phyloP scores from a whole-genome alignment of 1,140 invertebrate species.

The Dendroctonus valens region DNA sequence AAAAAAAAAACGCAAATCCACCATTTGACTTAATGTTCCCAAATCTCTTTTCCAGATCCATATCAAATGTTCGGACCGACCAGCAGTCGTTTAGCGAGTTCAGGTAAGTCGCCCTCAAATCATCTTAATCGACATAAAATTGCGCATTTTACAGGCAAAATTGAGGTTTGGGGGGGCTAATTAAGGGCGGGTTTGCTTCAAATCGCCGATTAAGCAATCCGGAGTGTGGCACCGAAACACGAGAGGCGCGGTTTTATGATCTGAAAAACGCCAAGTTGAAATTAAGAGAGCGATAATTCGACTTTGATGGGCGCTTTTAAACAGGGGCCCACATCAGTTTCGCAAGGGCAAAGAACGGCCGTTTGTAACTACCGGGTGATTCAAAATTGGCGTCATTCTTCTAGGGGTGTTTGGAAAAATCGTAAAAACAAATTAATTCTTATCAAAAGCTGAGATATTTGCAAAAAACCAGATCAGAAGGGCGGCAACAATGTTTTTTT shows the following conservation, averaged over 20 bases:
- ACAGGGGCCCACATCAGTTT: no score
- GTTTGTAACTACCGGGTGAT: no score
- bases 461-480: no score
- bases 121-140: slow-evolving; percentile 36
- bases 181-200: slow-evolving; percentile 23
- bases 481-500: no score
- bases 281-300: slow-evolving; percentile 21
- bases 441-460: no score
- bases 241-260: slow-evolving; percentile 14
- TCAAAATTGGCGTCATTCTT: no score
- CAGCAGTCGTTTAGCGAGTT: slow-evolving; percentile 88
- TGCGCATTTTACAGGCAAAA: slow-evolving; percentile 26
- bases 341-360: no score
- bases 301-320: slow-evolving; percentile 1
- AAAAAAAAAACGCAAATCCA: slow-evolving; percentile 33
- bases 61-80: slow-evolving; percentile 96
- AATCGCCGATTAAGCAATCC: slow-evolving; percentile 19
- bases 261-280: slow-evolving; percentile 17
- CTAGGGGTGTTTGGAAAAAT: no score
- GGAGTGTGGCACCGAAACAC: slow-evolving; percentile 8
- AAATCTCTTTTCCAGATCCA: slow-evolving; percentile 74
- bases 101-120: slow-evolving; percentile 61
- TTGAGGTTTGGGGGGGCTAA: slow-evolving; percentile 3
- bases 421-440: no score
- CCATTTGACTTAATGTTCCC: slow-evolving; percentile 36